Base-by-base conservation (phyloP, 2,797 vertebrate species). In the Onychomys torridus region DNA sequence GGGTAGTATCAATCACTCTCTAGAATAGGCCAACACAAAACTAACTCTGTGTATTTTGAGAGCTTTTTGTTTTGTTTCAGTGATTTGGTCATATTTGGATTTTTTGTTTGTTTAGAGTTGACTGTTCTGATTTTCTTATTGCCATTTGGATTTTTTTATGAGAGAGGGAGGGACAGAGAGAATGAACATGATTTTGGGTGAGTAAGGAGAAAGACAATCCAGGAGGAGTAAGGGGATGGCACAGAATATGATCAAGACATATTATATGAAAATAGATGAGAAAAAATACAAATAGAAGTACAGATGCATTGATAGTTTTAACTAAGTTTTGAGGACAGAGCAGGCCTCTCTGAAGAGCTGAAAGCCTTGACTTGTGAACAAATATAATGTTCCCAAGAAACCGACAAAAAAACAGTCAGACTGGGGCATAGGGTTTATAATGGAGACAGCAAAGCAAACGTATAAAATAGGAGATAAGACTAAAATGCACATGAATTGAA, bases 211-310 rank as follows among this genome's bases (percentile, higher is more conserved):
- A 32, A 17, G 25, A 2, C 25, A 83, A 46, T 84, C 40, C 43
- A 46, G 40, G 17, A 37, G 2, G 10, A 21, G 1, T 65, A 49
- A 29, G 16, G 29, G 29, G 29, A 32, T 11, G 61, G 40, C 27
- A 84, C 34, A 84, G 17, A 63, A 46, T 34, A 65, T 46, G 17
- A 34, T 65, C 27, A 32, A 84, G 27, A 46, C 34, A 29, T 34
- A 32, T 49, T 78, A 21, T 21, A 65, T 34, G 7, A 73, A 61
- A 89, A 84, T 49, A 89, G 21, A 0, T 79, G 6, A 65, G 57
- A 55, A 87, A 86, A 46, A 76, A 94, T 93, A 73, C 43, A 90
- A 81, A 94, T 75, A 34, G 16, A 9, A 77, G 65, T 87, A 65
- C 5, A 73, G n/a, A 29, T 65, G 8, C 11, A 84, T 13, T 65